Percentiles rank a stretch among this genome's conserved stretches.
Evolutionary conservation across 2,797 vertebrate species (phyloP).

Genomic region (Clarias laeviceps): DNA sequence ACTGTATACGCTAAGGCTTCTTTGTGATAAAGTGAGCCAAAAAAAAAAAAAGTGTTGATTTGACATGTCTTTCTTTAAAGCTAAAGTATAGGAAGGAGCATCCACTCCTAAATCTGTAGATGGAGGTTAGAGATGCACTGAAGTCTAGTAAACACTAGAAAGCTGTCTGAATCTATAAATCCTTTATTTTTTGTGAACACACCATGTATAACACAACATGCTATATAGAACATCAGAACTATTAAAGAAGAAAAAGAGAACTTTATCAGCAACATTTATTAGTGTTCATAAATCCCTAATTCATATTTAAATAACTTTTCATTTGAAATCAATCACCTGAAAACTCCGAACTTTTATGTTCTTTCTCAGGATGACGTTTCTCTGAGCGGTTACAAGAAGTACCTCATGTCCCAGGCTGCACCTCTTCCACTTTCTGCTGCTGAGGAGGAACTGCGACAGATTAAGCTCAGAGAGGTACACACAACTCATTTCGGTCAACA

Average conservation of each 20-base stretch:
- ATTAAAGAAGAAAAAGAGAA: background rate
- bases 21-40: background rate
- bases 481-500: background rate
- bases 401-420: constrained; percentile 83
- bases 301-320: background rate
- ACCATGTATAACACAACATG: background rate
- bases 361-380: constrained; percentile 88
- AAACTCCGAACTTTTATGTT: background rate
- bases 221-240: background rate
- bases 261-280: background rate
- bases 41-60: background rate
- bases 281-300: background rate
- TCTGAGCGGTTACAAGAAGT: constrained; percentile 88
- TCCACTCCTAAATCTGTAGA: background rate
- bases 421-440: constrained; percentile 92
- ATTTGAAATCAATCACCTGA: background rate
- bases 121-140: background rate
- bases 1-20: background rate
- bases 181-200: background rate
- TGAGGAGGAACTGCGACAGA: constrained; percentile 93
- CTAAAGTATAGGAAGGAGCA: background rate
- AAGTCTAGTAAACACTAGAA: background rate
- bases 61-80: background rate
- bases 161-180: background rate
- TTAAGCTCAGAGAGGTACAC: constrained; percentile 66